Evolutionary conservation across 2,797 vertebrate genomes (phyloP).

Genomic region (Mionectes olivaceus): DNA sequence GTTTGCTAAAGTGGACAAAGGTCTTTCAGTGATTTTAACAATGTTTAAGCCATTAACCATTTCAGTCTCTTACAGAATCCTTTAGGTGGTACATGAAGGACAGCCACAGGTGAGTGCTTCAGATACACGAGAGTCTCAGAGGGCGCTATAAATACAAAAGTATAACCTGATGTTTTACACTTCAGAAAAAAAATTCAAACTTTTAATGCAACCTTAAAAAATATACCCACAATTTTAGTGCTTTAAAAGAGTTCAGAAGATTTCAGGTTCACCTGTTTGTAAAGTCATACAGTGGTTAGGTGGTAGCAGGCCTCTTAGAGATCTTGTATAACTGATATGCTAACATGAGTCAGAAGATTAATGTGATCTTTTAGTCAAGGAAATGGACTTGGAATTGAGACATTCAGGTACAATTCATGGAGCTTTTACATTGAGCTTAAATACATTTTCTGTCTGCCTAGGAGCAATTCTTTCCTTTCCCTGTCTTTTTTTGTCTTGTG

Average conservation of each 20-base stretch:
- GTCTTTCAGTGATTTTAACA: not conserved
- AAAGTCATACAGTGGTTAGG: not conserved
- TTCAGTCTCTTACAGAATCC: not conserved
- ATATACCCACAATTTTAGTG: not conserved
- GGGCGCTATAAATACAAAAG: not conserved
- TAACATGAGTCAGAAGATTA: not conserved
- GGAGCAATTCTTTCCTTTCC: not conserved
- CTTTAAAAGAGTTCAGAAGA: not conserved
- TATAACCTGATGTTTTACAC: not conserved
- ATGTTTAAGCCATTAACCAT: not conserved
- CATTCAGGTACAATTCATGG: rapidly evolving
- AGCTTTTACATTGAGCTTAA: not conserved
- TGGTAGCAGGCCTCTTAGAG: not conserved
- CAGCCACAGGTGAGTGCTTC: not conserved
- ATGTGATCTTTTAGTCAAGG: not conserved
- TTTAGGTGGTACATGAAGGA: not conserved
- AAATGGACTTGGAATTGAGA: not conserved
- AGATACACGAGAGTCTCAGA: not conserved
- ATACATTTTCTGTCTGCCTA: not conserved
- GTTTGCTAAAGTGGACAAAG: not conserved
- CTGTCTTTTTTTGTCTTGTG: not conserved
- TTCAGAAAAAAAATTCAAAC: not conserved
- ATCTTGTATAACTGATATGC: not conserved
- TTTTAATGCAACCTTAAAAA: not conserved
- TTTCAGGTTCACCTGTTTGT: not conserved